Evolutionary conservation across 1,140 invertebrate species (phyloP).

Genomic region (Solenopsis invicta): DNA sequence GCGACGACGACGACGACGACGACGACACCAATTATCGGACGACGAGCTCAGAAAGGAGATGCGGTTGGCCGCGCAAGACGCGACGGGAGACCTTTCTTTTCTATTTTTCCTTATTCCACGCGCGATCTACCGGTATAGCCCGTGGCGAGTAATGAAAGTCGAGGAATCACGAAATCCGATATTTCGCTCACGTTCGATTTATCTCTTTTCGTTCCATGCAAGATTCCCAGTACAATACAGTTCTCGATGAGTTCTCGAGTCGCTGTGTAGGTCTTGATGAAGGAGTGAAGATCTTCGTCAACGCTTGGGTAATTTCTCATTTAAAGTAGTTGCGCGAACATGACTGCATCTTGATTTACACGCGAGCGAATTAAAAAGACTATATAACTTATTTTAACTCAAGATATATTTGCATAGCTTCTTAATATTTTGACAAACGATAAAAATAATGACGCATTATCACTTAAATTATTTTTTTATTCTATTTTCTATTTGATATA

Average conservation of each 20-base stretch:
- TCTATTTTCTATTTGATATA: too few species aligned
- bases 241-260: constrained; percentile 26
- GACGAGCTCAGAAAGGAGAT: constrained; percentile 37
- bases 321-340: constrained; percentile 7
- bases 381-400: not conserved
- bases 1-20: constrained; percentile 40
- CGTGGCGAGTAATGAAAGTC: constrained; percentile 59
- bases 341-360: constrained; percentile 1
- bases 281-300: constrained; percentile 38
- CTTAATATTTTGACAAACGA: not conserved
- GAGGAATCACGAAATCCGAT: constrained; percentile 51
- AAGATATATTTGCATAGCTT: not conserved
- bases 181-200: constrained; percentile 63
- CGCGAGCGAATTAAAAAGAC: not conserved
- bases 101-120: constrained; percentile 58
- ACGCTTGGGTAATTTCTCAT: constrained; percentile 9
- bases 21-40: constrained; percentile 61
- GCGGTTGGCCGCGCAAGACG: constrained; percentile 18
- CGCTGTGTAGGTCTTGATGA: constrained; percentile 25
- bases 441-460: not conserved
- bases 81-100: constrained; percentile 13
- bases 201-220: constrained; percentile 49
- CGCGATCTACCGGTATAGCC: constrained; percentile 45
- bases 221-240: constrained; percentile 43
- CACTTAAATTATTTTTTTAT: too few species aligned